Percentiles rank a stretch among this genome's conserved stretches.
These are phyloP conservation scores for Periophthalmus magnuspinnatus DNA, from an alignment of 2,797 vertebrate genomes.

Conservation along the genomic window DNA sequence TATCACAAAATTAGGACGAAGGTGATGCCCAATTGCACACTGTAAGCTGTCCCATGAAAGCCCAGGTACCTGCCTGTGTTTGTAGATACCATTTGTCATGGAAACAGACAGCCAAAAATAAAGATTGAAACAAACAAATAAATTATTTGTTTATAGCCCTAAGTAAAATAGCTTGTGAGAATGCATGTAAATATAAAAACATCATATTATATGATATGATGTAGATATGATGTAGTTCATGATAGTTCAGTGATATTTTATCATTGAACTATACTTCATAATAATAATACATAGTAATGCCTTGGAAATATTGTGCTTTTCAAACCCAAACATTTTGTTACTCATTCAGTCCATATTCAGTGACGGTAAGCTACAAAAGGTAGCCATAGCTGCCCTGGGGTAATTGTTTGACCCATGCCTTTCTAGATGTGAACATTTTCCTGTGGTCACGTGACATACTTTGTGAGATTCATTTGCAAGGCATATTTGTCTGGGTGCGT, in stretches of 20 bases:
- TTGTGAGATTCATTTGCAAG: conserved; percentile 77
- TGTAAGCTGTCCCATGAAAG: background rate
- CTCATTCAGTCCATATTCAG: background rate
- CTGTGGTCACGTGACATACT: conserved; percentile 39
- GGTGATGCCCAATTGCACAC: background rate
- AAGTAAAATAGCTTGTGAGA: background rate
- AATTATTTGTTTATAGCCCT: background rate
- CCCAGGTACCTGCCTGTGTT: background rate
- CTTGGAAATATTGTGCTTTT: background rate
- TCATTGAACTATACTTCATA: background rate
- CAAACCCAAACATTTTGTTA: background rate
- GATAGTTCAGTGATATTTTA: too few relatives aligned
- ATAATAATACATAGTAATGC: too few relatives aligned
- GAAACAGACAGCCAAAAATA: background rate
- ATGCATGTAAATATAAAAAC: background rate
- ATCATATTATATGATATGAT: background rate
- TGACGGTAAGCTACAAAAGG: background rate
- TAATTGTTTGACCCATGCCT: background rate
- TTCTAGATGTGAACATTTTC: conserved; percentile 20
- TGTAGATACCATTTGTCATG: background rate
- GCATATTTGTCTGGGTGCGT: conserved; percentile 71
- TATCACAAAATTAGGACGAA: background rate
- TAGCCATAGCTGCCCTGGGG: background rate
- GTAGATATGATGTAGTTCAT: too few relatives aligned
- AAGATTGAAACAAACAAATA: background rate